These are phyloP conservation scores for Micrastur ruficollis DNA, from an alignment of 2,797 vertebrate species.

Conservation along the genomic window DNA sequence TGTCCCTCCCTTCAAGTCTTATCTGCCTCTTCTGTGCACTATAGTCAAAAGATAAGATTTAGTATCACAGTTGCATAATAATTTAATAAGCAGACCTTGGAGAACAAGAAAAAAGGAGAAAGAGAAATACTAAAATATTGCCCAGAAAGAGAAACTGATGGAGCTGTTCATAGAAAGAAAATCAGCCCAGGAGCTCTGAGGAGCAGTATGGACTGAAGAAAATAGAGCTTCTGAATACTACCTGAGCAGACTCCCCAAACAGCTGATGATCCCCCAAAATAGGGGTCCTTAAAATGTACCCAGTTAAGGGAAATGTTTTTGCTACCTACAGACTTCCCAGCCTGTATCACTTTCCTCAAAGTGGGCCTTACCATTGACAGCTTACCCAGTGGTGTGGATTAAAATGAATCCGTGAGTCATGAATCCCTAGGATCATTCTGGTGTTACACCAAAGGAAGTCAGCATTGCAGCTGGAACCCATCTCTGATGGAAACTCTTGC, in stretches of 20 bases:
- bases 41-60: constrained; percentile 49
- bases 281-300: background rate
- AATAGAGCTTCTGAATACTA: background rate
- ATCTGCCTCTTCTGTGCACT: constrained; percentile 4
- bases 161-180: background rate
- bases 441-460: background rate
- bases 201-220: background rate
- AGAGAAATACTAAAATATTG: constrained; percentile 35
- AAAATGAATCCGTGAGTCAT: background rate
- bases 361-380: background rate
- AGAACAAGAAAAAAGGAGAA: constrained; percentile 2
- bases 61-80: constrained; percentile 35
- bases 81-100: constrained; percentile 50
- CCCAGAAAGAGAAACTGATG: constrained; percentile 13
- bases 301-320: background rate
- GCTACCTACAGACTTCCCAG: background rate
- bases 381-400: background rate
- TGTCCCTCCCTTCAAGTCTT: background rate
- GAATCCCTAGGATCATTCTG: background rate
- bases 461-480: background rate
- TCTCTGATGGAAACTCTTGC: background rate
- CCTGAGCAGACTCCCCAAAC: background rate
- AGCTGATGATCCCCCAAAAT: background rate
- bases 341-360: background rate
- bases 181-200: background rate